Percentiles rank a stretch among this genome's conserved stretches.
These are phyloP conservation scores for Smutsia temminckii DNA, from an alignment of 2,797 vertebrate genomes.

Conservation along the genomic window DNA sequence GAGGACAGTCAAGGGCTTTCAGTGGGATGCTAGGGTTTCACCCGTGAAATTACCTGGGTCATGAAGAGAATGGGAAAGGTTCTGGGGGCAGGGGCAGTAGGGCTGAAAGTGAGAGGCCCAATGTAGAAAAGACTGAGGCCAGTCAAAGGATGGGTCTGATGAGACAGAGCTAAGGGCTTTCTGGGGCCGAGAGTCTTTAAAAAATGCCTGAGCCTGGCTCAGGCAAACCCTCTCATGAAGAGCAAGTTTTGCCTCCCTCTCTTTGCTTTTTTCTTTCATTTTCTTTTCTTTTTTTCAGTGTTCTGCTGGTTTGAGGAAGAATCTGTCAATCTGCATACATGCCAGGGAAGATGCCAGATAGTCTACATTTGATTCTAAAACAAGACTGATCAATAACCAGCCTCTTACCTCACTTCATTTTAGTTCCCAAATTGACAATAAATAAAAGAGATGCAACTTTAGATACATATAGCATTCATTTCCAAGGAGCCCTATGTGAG, in stretches of 20 bases:
- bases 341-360: constrained; percentile 32
- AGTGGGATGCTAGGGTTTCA: neutral
- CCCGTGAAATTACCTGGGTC: neutral
- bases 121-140: neutral
- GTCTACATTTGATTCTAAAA: constrained; percentile 65
- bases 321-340: constrained; percentile 4
- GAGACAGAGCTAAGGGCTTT: neutral
- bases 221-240: neutral
- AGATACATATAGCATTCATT: constrained; percentile 6
- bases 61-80: neutral
- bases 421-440: constrained; percentile 62
- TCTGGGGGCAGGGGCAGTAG: rapidly evolving
- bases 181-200: neutral
- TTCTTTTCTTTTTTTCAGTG: neutral
- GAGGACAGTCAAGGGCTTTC: neutral
- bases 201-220: neutral
- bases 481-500: neutral
- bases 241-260: neutral
- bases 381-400: constrained; percentile 58
- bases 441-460: constrained; percentile 49
- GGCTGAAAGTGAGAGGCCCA: neutral
- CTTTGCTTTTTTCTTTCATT: neutral
- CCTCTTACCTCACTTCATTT: constrained; percentile 59
- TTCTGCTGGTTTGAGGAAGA: neutral
- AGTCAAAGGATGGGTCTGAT: neutral